Evolutionary conservation across 2,888 invertebrate genomes (phyloP), one percentile per base, ranked within the genome.

Genomic region (Chironomus riparius): DNA sequence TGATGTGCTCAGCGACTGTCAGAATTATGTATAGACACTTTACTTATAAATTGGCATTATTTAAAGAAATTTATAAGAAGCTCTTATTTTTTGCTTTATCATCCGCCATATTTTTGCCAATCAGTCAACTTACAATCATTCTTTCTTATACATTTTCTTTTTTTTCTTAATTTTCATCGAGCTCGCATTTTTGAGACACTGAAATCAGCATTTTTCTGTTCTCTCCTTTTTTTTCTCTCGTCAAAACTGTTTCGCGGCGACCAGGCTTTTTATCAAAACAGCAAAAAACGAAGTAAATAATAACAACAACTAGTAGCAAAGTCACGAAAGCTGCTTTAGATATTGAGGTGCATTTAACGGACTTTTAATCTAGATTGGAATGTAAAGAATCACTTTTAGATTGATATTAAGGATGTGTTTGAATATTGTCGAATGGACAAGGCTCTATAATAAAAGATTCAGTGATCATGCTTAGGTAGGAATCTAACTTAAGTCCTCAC

Each of bases 61-160:
- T 65, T 65, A 13, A 13, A 65, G 56, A 56, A 56, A 56, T 56
- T 24, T 12, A 65, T 6, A 21, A 18, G 24, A 65, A 65, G n/a
- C 21, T 65, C 24, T 65, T 13, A 28, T 28, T 65, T 65, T 21
- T 38, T 62, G 1, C 13, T 65, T 65, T 65, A 65, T 65, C 21
- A 21, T 18, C 65, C 65, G 65, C 65, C 65, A 65, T 65, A 65
- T 65, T 65, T 65, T 65, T 65, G 65, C 21, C 65, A 65, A 65
- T 65, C 65, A 65, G 18, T 65, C 65, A 13, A 21, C 65, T 56
- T 13, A 24, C 65, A 65, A 65, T 24, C 21, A 65, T 38, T 38
- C 38, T 38, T 38, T 38, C 38, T 38, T 38, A 38, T 38, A 38
- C 38, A 38, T 38, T 15, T 18, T 18, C 56, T n/a, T 2, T 18